Conservation (phyloP, 1,140 invertebrate species). For the Penaeus japonicus region DNA sequence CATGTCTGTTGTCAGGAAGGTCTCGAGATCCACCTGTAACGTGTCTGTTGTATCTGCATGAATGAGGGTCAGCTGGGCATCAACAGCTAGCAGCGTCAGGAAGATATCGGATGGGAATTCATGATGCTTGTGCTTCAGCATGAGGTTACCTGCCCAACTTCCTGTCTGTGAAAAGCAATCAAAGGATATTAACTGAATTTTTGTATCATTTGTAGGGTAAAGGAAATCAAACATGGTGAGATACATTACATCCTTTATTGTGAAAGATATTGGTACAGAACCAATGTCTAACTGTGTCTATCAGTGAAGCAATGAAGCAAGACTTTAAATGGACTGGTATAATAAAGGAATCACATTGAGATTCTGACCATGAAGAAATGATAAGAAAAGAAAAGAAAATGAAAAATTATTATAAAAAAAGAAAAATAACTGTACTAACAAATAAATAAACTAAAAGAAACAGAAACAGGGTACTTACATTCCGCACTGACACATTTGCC, state of each 20-base stretch:
- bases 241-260: no score
- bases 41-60: slow-evolving; percentile 73
- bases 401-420: no score
- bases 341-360: no score
- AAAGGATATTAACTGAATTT: no score
- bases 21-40: slow-evolving; percentile 65
- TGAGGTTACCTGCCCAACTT: slow-evolving; percentile 80
- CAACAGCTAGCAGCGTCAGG: slow-evolving; percentile 74
- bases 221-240: no score
- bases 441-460: background rate
- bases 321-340: no score
- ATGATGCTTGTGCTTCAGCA: slow-evolving; percentile 75
- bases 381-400: no score
- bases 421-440: background rate
- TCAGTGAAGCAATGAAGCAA: no score
- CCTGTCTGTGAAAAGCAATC: slow-evolving; percentile 62
- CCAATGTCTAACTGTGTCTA: no score
- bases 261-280: no score
- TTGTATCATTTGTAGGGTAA: no score
- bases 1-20: slow-evolving; percentile 72
- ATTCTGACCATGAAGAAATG: no score
- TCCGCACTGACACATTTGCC: slow-evolving; percentile 57
- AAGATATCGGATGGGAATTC: slow-evolving; percentile 83
- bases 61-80: slow-evolving; percentile 69
- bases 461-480: slow-evolving; percentile 44